These are phyloP conservation scores for Neodiprion lecontei DNA, from an alignment of 1,140 invertebrate species.

Conservation along the genomic window DNA sequence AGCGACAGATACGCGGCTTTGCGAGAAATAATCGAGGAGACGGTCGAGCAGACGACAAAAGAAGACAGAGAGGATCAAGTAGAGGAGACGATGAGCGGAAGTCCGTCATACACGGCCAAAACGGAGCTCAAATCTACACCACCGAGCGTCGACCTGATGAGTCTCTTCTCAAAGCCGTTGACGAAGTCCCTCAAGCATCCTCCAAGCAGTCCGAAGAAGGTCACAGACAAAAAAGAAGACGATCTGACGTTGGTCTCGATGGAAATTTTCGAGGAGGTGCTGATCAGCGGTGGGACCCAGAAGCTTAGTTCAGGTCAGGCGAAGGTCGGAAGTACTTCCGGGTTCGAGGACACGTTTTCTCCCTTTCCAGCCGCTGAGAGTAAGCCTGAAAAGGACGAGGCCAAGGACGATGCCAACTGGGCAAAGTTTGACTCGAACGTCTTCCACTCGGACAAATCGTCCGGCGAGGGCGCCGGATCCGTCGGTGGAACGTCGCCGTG, in stretches of 20 bases:
- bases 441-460: slow-evolving; percentile 52
- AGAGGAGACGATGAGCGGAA: slow-evolving; percentile 14
- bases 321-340: slow-evolving; percentile 20
- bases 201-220: slow-evolving; percentile 29
- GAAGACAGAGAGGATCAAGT: slow-evolving; percentile 34
- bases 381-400: slow-evolving; percentile 40
- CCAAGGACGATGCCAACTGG: slow-evolving; percentile 57
- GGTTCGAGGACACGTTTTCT: slow-evolving; percentile 52
- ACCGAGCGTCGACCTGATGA: slow-evolving; percentile 50
- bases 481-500: slow-evolving; percentile 72
- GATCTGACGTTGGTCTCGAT: slow-evolving; percentile 35
- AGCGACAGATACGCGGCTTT: slow-evolving; percentile 56
- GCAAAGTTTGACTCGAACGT: slow-evolving; percentile 60
- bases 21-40: slow-evolving; percentile 53
- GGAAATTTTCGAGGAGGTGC: slow-evolving; percentile 59
- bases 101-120: slow-evolving; percentile 32
- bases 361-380: slow-evolving; percentile 43
- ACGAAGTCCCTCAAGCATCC: slow-evolving; percentile 20
- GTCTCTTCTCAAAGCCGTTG: slow-evolving; percentile 50
- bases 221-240: slow-evolving; percentile 36
- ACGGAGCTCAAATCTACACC: slow-evolving; percentile 30
- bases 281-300: slow-evolving; percentile 33
- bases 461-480: slow-evolving; percentile 53
- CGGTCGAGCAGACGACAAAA: slow-evolving; percentile 30
- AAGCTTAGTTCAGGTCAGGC: slow-evolving; percentile 35